Conservation (phyloP, 2,888 invertebrate species). For the Drosophila greeni region DNA sequence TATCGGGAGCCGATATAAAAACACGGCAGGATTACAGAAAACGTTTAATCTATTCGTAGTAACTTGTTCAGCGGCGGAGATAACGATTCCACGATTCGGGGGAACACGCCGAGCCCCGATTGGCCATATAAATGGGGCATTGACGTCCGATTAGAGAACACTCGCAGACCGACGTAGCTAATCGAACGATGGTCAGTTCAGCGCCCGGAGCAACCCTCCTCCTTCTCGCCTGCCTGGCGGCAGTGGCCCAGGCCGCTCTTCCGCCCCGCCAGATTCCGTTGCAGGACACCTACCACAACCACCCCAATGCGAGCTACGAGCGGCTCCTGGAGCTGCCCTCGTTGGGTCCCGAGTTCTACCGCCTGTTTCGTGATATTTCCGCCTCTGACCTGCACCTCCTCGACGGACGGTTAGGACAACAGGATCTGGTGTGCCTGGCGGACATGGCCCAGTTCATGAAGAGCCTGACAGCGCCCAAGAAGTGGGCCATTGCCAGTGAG, state of each 20-base stretch:
- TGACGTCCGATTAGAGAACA: background rate
- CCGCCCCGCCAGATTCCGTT: background rate
- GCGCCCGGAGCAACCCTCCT: background rate
- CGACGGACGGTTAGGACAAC: background rate
- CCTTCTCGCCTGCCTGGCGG: background rate
- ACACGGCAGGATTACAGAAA: slow-evolving; percentile 5
- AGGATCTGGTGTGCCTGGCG: slow-evolving; percentile 44
- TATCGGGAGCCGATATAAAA: slow-evolving; percentile 5
- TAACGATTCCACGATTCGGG: slow-evolving; percentile 5
- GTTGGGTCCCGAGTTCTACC: slow-evolving; percentile 26
- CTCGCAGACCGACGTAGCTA: background rate
- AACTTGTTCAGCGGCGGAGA: slow-evolving; percentile 3
- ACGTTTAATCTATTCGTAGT: slow-evolving; percentile 16
- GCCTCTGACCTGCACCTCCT: slow-evolving; percentile 18
- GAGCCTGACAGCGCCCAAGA: slow-evolving; percentile 14
- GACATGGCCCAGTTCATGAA: slow-evolving; percentile 38
- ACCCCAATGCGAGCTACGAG: slow-evolving; percentile 1
- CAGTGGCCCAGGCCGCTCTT: background rate
- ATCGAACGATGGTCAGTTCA: slow-evolving; percentile 1
- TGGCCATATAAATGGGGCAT: slow-evolving; percentile 3
- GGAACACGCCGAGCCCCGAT: background rate
- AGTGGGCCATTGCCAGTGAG: slow-evolving; percentile 49
- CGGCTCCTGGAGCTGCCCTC: slow-evolving; percentile 24
- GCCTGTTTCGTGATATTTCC: slow-evolving; percentile 21
- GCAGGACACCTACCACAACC: background rate